Evolutionary conservation across 2,888 invertebrate genomes (phyloP).

Genomic region (Harpagoxenus sublaevis): DNA sequence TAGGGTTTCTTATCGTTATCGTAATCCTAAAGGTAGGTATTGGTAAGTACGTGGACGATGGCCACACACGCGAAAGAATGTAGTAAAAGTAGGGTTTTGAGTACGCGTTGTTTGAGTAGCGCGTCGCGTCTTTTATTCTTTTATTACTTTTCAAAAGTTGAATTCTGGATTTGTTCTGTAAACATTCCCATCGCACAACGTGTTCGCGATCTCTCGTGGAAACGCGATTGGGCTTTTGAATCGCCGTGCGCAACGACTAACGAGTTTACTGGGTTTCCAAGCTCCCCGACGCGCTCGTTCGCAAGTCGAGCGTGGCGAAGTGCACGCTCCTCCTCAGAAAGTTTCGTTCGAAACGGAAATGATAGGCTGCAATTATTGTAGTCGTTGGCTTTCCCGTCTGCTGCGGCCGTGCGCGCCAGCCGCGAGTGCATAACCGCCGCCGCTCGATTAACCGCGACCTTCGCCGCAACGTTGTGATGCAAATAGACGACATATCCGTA

Average conservation of each 20-base stretch:
- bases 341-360: slow-evolving; percentile 66
- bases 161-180: neutral
- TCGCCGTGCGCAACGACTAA: slow-evolving; percentile 40
- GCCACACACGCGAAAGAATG: neutral
- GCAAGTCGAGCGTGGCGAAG: slow-evolving; percentile 39
- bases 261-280: slow-evolving; percentile 53
- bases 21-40: too few species aligned
- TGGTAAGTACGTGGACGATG: too few species aligned
- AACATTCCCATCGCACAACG: neutral
- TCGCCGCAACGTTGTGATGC: slow-evolving; percentile 68
- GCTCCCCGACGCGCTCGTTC: slow-evolving; percentile 16
- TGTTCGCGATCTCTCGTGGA: neutral
- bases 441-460: slow-evolving; percentile 80
- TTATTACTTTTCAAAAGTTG: neutral
- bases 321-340: slow-evolving; percentile 27
- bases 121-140: neutral
- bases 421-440: slow-evolving; percentile 67
- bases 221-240: neutral
- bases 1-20: too few species aligned
- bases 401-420: slow-evolving; percentile 37
- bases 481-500: slow-evolving; percentile 56
- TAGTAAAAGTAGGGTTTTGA: neutral
- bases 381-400: slow-evolving; percentile 67
- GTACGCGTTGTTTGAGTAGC: neutral
- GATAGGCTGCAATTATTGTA: slow-evolving; percentile 70